Evolutionary conservation across 2,888 invertebrate species (phyloP).

Genomic region (Branchipolynoe longqiensis): DNA sequence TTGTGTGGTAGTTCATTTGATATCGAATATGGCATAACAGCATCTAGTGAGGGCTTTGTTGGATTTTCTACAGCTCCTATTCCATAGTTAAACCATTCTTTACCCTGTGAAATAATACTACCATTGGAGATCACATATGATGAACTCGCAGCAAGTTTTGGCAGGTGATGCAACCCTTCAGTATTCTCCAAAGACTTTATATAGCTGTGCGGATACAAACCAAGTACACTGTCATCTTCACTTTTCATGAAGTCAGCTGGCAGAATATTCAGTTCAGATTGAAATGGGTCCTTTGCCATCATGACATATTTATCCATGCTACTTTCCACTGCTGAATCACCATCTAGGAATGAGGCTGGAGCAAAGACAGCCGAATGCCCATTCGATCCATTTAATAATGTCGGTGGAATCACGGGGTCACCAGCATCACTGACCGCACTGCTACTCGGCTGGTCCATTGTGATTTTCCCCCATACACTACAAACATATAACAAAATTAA

Average conservation of each 20-base stretch:
- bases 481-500: not conserved
- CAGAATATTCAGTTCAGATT: not conserved
- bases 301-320: not conserved
- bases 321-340: not conserved
- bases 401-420: not conserved
- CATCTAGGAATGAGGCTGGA: not conserved
- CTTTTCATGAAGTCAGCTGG: not conserved
- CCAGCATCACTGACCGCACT: not conserved
- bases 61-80: not conserved
- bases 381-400: not conserved
- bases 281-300: not conserved
- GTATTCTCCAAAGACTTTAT: not conserved
- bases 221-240: not conserved
- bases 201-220: not conserved
- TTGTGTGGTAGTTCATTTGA: no score
- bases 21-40: no score
- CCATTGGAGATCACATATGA: not conserved
- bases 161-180: not conserved
- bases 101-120: not conserved
- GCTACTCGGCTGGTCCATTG: not conserved
- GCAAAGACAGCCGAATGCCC: not conserved
- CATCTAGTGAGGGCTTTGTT: not conserved
- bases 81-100: not conserved
- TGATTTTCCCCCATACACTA: not conserved
- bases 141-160: not conserved